Evolutionary conservation across 2,113 vertebrate genomes (phyloP), one percentile per base, ranked within the genome.

Genomic region (Phylloscopus trochilus): DNA sequence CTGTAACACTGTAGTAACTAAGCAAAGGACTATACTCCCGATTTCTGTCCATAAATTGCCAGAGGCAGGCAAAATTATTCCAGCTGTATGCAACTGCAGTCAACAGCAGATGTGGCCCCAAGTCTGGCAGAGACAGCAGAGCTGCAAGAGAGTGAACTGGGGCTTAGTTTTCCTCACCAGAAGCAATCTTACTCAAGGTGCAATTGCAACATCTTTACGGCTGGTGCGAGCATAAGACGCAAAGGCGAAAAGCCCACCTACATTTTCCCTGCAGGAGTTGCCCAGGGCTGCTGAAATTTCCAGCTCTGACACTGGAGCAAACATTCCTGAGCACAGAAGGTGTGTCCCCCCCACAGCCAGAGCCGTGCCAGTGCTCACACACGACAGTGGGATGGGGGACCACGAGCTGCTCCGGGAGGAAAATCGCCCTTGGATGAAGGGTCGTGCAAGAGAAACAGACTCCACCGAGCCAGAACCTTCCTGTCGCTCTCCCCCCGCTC

Each of bases 351-450:
- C 6, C 58, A 14, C 0, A 4, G 75, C 51, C 64, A 37, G 35
- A 81, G 37, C 21, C 2, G 7, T 31, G 68, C 23, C 7, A 9
- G 35, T 2, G 39, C 33, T 76, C 13, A 0, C 14, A 23, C 41
- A 49, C 0, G 0, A 9, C 10, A 51, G 22, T 2, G 7, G 58
- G 30, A 27, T 0, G 2, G 39, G n/a, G 26, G 9, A 47, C 4
- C 0, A 0, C 7, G 30, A 77, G 52, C 51, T 33, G 51, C 62
- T 74, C 33, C 5, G 1, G 26, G 41, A 89, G 49, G 72, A 79
- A 89, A 89, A 17, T 8, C 0, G 0, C 22, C 6, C 72, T 56
- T 69, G 24, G 33, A 70, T 2, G 13, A 66, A 74, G 62, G 37
- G 86, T 37, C 1, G 0, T 0, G 0, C 47, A 15, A 39, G 33